These are phyloP conservation scores for Rhabdophis nuchalis DNA, from an alignment of 2,797 vertebrate species.

Conservation along the genomic window DNA sequence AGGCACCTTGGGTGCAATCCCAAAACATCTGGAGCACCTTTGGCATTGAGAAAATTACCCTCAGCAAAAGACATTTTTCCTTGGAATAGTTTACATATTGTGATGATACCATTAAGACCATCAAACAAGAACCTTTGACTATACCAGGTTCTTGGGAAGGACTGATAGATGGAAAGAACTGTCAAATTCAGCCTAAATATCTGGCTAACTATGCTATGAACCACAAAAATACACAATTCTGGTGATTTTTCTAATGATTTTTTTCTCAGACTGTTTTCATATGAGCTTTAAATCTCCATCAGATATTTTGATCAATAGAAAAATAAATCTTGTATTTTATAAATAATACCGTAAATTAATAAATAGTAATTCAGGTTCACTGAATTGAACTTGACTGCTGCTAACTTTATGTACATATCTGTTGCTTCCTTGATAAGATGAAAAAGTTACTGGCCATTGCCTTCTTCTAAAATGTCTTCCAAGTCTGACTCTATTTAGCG, in stretches of 20 bases:
- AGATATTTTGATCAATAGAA: background rate
- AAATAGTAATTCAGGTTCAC: background rate
- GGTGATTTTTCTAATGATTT: background rate
- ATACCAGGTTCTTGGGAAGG: background rate
- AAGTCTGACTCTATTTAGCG: background rate
- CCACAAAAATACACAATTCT: background rate
- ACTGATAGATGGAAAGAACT: background rate
- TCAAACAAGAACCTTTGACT: background rate
- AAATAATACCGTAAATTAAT: background rate
- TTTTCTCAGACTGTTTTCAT: background rate
- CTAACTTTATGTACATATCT: background rate
- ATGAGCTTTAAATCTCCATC: background rate
- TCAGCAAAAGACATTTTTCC: background rate
- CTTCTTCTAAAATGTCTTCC: background rate
- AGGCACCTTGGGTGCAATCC: background rate
- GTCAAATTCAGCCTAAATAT: background rate
- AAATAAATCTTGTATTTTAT: background rate
- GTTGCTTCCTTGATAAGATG: background rate
- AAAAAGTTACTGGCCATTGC: background rate
- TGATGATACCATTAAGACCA: background rate
- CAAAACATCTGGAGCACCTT: background rate
- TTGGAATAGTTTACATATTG: background rate
- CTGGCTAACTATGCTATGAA: background rate
- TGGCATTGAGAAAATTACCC: background rate
- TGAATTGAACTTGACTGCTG: background rate